These are phyloP conservation scores for Drosophila bunnanda DNA, from an alignment of 2,888 invertebrate species.

Conservation along the genomic window DNA sequence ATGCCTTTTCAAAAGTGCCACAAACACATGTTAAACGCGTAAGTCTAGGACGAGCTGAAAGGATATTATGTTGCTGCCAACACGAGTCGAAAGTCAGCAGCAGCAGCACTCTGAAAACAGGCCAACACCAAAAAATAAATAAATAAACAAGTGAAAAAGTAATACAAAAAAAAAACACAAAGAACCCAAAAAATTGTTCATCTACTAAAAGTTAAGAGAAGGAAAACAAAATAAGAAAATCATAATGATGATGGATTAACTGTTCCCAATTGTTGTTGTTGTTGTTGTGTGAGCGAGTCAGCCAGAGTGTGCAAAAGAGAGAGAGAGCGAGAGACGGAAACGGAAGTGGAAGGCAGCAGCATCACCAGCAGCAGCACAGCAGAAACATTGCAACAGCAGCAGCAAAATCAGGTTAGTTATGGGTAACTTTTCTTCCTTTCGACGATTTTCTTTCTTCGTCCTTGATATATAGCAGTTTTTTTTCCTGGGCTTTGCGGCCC, in stretches of 20 bases:
- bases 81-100: conserved; percentile 48
- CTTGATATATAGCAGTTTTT: conserved; percentile 17
- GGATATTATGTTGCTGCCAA: conserved; percentile 53
- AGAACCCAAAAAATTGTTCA: conserved; percentile 15
- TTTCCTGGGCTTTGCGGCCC: conserved; percentile 20
- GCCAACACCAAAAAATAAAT: conserved; percentile 37
- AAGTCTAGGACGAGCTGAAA: conserved; percentile 32
- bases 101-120: conserved; percentile 24
- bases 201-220: conserved; percentile 30
- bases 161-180: conserved; percentile 6
- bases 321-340: conserved; percentile 36
- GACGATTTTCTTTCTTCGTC: conserved; percentile 1
- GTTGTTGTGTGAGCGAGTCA: conserved; percentile 24
- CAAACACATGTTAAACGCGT: conserved; percentile 43
- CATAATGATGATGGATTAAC: conserved; percentile 79
- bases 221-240: conserved; percentile 55
- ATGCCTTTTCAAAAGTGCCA: conserved; percentile 32
- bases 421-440: conserved; percentile 11
- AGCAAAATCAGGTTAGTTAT: conserved; percentile 44
- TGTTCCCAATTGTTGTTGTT: conserved; percentile 51
- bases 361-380: conserved; percentile 29
- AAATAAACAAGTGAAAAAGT: conserved; percentile 36
- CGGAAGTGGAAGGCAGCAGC: conserved; percentile 32
- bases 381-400: conserved; percentile 36
- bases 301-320: conserved; percentile 16